Base-by-base conservation (phyloP, 2,113 vertebrate species). In the Pseudorasbora parva region DNA sequence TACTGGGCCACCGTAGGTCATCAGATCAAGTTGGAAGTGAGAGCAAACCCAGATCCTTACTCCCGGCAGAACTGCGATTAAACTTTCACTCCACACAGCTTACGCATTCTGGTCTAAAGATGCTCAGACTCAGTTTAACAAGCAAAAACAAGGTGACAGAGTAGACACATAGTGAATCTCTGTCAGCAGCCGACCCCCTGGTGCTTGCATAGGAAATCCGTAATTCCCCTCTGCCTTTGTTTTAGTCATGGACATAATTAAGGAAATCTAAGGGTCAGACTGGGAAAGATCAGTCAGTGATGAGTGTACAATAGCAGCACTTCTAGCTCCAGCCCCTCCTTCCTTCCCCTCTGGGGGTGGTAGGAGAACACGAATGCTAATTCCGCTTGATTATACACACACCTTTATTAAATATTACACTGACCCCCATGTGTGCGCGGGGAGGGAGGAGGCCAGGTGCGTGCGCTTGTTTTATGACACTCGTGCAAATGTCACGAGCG, bases 351-450 rank as follows among this genome's bases (percentile, higher is more conserved):
- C 95, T 95, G 94, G 94, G 96, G 96, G 96, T 96, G 93, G 93
- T 92, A 92, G 92, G 88, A 93, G 94, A 95, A 93, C 90, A 93
- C 93, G 96, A 97, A 98, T 99, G 96, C 96, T 97, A 99, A 99
- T 99, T 97, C 95, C 92, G 92, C 60, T 96, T 96, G 96, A 98
- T 97, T 97, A 97, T 97, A 96, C 94, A 93, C 92, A 91, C 85
- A 92, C 96, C 94, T 96, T 98, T 98, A 98, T 98, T 98, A 98
- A 98, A 98, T 97, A 97, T 97, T 97, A 97, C 96, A 93, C 89
- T 96, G 96, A 95, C 96, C 96, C n/a, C 93, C 95, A 92, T 93
- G 93, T 94, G 94, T 96, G 94, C 4, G 12, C n/a, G 25, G 69
- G n/a, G 71, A 21, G 54, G 43, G 37, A 19, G 74, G 92, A 95